These are phyloP conservation scores for Cyanoramphus novaezelandiae DNA, from an alignment of 2,113 vertebrate species.

Conservation along the genomic window DNA sequence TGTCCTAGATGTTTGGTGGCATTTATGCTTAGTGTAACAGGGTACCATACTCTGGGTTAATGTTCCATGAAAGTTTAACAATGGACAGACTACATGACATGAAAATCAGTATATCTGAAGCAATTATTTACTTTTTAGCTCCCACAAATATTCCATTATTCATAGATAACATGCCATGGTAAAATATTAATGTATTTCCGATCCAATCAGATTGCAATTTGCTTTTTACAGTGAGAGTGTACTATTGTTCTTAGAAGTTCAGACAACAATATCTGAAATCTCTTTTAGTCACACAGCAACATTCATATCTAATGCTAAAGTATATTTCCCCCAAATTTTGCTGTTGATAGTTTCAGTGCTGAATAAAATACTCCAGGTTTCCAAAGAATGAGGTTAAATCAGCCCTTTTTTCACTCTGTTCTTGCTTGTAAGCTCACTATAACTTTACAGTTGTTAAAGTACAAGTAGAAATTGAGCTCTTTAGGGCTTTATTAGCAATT, in stretches of 20 bases:
- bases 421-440: background rate
- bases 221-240: conserved; percentile 3
- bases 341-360: background rate
- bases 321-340: background rate
- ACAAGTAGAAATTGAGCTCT: background rate
- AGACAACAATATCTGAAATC: conserved; percentile 18
- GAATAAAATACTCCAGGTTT: background rate
- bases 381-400: background rate
- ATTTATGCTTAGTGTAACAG: background rate
- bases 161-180: conserved; percentile 40
- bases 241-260: conserved; percentile 41
- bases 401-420: background rate
- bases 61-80: conserved; percentile 51
- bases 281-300: conserved; percentile 36
- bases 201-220: background rate
- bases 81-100: background rate
- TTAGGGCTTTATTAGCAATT: background rate
- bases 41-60: background rate
- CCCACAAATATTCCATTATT: conserved; percentile 38
- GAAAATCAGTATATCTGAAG: conserved; percentile 32
- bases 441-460: background rate
- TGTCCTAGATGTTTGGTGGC: background rate
- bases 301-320: background rate
- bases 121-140: conserved; percentile 58
- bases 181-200: conserved; percentile 59